Percentiles rank a stretch among this genome's conserved stretches.
phyloP scores from a whole-genome alignment of 1,140 invertebrate species.

The Daktulosphaira vitifoliae region DNA sequence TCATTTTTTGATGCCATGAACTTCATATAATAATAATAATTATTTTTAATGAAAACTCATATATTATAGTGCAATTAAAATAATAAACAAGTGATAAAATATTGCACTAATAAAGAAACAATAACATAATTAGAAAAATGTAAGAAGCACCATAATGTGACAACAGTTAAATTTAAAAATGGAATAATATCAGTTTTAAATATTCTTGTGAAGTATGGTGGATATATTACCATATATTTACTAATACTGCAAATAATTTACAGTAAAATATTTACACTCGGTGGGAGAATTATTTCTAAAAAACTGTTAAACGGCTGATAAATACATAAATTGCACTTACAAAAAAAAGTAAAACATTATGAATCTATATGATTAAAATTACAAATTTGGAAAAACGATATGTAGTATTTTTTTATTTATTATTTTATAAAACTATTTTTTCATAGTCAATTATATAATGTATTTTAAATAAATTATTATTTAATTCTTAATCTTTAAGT shows the following conservation, averaged over 20 bases:
- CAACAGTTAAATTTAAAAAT: conserved; percentile 2
- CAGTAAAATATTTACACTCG: conserved; percentile 23
- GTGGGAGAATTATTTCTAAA: conserved; percentile 6
- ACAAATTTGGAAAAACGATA: too few relatives aligned
- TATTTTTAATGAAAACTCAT: background rate
- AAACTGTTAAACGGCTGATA: too few relatives aligned
- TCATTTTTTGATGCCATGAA: background rate
- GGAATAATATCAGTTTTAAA: conserved; percentile 4
- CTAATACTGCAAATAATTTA: background rate
- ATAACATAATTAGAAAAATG: background rate
- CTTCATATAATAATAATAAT: background rate
- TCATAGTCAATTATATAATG: background rate
- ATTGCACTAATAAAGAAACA: conserved; percentile 22
- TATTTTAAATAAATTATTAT: background rate
- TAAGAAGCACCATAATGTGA: conserved; percentile 10
- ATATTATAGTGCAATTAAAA: background rate
- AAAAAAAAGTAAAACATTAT: background rate
- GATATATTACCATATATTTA: too few relatives aligned
- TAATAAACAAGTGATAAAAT: conserved; percentile 24
- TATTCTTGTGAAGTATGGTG: too few relatives aligned
- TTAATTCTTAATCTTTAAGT: too few relatives aligned
- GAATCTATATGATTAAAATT: too few relatives aligned
- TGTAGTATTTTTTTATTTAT: too few relatives aligned
- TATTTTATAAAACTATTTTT: too few relatives aligned
- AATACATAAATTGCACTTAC: background rate